Evolutionary conservation across 2,797 vertebrate genomes (phyloP), one percentile per base, ranked within the genome.

Genomic region (Hapalemur alaotrensis): DNA sequence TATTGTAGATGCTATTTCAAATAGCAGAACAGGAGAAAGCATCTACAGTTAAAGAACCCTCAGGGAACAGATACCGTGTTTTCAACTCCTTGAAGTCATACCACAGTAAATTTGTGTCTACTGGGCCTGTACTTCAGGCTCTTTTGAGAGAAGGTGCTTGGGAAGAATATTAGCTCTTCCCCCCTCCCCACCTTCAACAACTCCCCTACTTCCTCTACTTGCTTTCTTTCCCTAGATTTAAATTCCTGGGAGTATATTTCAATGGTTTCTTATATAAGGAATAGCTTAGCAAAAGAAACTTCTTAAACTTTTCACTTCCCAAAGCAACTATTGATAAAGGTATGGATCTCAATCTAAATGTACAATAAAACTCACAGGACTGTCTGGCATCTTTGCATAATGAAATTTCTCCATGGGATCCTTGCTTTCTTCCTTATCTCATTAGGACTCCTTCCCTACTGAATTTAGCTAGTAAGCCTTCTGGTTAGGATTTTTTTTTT

Each of bases 231-330:
- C 48, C 61, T 94, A 54, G 23, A 50, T 82, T 84, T 96, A 67
- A 89, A 96, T 93, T 95, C 94, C 89, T 87, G 54, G 28, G 94
- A 84, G 70, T 61, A 41, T 54, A 63, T 50, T 89, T 91, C 82
- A 82, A 12, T 70, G 67, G 9, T 59, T 92, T 93, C 92, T 97
- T 89, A 93, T 70, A 46, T 93, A 97, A 98, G 83, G 11, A 30
- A 23, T 67, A n/a, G 35, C 30, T 95, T 91, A 94, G 81, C 48
- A 78, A 91, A 95, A 89, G 70, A 94, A 93, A 93, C 32, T 50
- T 70, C 80, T 76, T 61, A 94, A 92, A 84, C 30, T 93, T 80
- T 18, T 50, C 5, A 63, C 72, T 65, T 95, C 93, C 92, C 95
- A 97, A 94, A 86, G 61, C 38, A 87, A 88, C 89, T 54, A 57